Evolutionary conservation across 2,113 vertebrate genomes (phyloP), one percentile per base, ranked within the genome.

Genomic region (Cettia cetti): DNA sequence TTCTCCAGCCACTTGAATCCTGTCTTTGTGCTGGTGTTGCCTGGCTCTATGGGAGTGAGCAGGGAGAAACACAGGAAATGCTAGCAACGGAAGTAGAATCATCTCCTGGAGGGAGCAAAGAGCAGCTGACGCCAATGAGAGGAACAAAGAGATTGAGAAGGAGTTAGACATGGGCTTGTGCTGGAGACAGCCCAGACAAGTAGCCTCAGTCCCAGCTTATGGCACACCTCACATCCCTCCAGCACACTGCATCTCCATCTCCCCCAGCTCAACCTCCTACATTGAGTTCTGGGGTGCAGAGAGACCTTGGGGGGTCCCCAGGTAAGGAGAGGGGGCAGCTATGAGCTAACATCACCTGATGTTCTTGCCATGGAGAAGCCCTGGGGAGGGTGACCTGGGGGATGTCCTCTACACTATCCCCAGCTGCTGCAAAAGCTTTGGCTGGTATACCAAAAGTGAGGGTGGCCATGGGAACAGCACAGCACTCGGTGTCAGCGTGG

Each of bases 51-150:
- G 1, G 91, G 92, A 85, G 76, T 4, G 49, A 89, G 91, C 27
- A 65, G 93, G 89, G 85, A 94, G 95, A 95, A 97, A 97, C 86
- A 96, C 94, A 97, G 97, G 97, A 97, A 97, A 96, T 30, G 2
- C 86, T 83, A 92, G 94, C 50, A 3, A 94, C 94, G 96, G 92
- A 96, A 96, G 90, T 94, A 93, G 96, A 97, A 97, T 95, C 81
- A 91, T 97, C 91, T 94, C 96, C 96, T 94, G 95, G 84, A 96
- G 92, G 92, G 92, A 95, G 60, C 28, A 68, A 94, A 92, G 90
- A 95, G 94, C 53, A 4, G 15, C 93, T 97, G 93, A 93, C 88
- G 83, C 88, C 91, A 95, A 86, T 0, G 23, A 77, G 31, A 81
- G 83, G 92, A 97, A 96, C 96, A 97, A 97, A 96, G 63, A 93